Evolutionary conservation across 2,888 invertebrate genomes (phyloP).

Genomic region (Phrixothrix hirtus): DNA sequence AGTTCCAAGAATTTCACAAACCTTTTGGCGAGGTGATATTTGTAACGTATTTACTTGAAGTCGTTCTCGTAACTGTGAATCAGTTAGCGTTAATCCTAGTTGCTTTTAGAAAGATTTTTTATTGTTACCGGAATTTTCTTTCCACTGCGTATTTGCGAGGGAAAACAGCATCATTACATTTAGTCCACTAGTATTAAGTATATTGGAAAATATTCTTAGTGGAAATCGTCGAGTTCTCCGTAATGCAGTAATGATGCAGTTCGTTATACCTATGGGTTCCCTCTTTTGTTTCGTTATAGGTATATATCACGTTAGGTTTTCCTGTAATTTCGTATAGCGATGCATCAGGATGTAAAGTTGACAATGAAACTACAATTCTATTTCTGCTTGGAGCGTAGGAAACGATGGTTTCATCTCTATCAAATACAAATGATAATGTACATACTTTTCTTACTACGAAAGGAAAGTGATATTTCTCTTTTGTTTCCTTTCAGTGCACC

Average conservation of each 20-base stretch:
- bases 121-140: not conserved
- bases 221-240: not conserved
- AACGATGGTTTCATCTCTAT: slow-evolving; percentile 12
- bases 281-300: slow-evolving; percentile 21
- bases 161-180: slow-evolving; percentile 21
- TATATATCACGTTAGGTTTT: slow-evolving; percentile 16
- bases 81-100: slow-evolving; percentile 14
- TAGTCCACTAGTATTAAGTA: slow-evolving; percentile 22
- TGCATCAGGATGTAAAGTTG: slow-evolving; percentile 12
- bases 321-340: slow-evolving; percentile 11
- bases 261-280: slow-evolving; percentile 13
- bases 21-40: not conserved
- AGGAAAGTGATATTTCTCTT: slow-evolving; percentile 7
- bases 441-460: slow-evolving; percentile 14
- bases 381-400: slow-evolving; percentile 9
- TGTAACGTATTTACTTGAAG: not conserved
- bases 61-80: slow-evolving; percentile 1
- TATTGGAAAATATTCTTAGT: slow-evolving; percentile 6
- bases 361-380: slow-evolving; percentile 15
- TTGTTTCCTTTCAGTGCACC: not conserved
- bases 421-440: slow-evolving; percentile 22
- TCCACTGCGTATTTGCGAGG: slow-evolving; percentile 12
- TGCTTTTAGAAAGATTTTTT: slow-evolving; percentile 1
- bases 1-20: not conserved
- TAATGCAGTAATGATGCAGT: slow-evolving; percentile 8